These are phyloP conservation scores for Megaceryle alcyon DNA, from an alignment of 2,797 vertebrate species.

Conservation along the genomic window DNA sequence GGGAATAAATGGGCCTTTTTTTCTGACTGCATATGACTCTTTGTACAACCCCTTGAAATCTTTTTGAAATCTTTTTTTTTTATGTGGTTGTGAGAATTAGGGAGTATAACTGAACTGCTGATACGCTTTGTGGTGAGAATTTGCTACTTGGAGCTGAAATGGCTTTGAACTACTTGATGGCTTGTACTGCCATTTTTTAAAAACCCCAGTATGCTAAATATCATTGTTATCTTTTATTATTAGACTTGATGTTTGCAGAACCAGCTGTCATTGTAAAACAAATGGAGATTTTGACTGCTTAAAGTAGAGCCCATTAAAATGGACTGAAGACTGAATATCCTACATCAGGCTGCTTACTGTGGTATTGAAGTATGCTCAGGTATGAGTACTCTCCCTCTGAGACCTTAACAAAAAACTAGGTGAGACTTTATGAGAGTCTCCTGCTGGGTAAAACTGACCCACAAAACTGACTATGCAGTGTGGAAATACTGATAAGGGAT, in stretches of 20 bases:
- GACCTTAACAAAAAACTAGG: background rate
- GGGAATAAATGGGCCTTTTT: background rate
- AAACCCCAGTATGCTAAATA: background rate
- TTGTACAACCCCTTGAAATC: background rate
- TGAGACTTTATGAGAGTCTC: background rate
- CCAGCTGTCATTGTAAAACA: background rate
- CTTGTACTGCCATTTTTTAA: background rate
- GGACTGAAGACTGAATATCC: background rate
- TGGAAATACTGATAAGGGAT: background rate
- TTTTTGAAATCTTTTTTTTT: conserved; percentile 6
- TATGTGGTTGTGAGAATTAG: background rate
- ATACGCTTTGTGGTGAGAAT: background rate
- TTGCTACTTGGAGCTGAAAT: background rate
- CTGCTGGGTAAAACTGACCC: background rate
- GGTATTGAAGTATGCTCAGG: background rate
- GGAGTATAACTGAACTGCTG: background rate
- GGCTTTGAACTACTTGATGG: background rate
- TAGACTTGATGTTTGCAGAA: background rate
- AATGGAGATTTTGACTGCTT: background rate
- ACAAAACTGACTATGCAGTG: background rate
- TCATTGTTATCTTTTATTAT: conserved; percentile 26
- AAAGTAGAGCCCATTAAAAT: background rate
- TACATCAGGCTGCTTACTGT: background rate
- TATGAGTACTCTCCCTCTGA: background rate
- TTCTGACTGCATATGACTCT: background rate